Percentiles rank a stretch among this genome's conserved stretches.
Conservation (phyloP, 1,140 invertebrate species). For the Eurosta solidaginis region DNA sequence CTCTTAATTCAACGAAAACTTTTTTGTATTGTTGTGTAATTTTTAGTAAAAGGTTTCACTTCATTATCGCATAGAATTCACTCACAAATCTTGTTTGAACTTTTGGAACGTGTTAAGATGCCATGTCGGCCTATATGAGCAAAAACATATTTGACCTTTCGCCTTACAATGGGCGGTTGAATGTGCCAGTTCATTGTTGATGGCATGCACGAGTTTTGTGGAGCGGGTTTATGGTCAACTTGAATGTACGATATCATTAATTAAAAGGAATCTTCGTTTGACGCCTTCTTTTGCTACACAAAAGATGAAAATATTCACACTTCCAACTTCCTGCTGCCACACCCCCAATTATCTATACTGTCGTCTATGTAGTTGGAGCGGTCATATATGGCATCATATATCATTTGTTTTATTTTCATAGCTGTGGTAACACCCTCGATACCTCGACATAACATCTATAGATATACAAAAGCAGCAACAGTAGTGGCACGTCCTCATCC, state of each 20-base stretch:
- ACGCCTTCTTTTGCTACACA: background rate
- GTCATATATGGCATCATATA: slow-evolving; percentile 10
- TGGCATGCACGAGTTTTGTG: background rate
- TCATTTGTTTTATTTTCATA: slow-evolving; percentile 24
- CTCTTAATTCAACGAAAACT: no score
- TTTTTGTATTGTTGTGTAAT: no score
- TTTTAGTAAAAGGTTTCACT: no score
- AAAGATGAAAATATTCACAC: background rate
- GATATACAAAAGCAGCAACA: background rate
- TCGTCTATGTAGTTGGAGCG: background rate
- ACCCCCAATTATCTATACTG: background rate
- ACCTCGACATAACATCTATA: background rate
- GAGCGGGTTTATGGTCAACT: background rate
- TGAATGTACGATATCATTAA: slow-evolving; percentile 8
- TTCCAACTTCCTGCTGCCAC: background rate
- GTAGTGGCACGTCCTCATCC: background rate
- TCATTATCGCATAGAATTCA: background rate
- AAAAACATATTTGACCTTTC: slow-evolving; percentile 32
- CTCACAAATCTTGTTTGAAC: background rate
- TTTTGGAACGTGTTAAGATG: slow-evolving; percentile 14
- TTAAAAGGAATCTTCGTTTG: slow-evolving; percentile 29
- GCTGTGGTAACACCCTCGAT: background rate
- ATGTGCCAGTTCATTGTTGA: background rate
- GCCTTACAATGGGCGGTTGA: background rate
- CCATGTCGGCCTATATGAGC: background rate